A percentile compares a stretch with the other conserved stretches of the same genome.
phyloP scores from a whole-genome alignment of 2,888 invertebrate species.

The Eristalinus sepulchralis region DNA sequence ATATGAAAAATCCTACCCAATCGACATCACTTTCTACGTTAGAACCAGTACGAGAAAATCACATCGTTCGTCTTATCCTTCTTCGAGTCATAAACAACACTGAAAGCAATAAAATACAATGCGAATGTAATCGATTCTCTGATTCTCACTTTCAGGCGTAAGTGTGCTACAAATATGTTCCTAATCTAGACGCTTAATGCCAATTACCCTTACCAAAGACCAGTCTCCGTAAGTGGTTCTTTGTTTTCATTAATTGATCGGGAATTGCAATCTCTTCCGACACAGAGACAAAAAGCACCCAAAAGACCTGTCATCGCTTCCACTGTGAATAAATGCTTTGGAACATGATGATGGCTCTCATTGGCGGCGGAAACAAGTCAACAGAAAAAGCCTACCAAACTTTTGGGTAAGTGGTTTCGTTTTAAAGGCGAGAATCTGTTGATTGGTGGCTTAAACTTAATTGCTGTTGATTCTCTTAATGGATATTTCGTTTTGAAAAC shows the following conservation, averaged over 20 bases:
- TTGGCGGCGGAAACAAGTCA: background rate
- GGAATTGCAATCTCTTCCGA: slow-evolving; percentile 19
- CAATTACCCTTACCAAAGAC: slow-evolving; percentile 16
- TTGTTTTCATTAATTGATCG: slow-evolving; percentile 36
- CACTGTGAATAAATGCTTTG: background rate
- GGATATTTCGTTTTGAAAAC: too few relatives aligned
- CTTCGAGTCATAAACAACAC: background rate
- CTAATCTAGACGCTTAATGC: slow-evolving; percentile 24
- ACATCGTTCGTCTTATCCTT: too few relatives aligned
- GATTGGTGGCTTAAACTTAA: background rate
- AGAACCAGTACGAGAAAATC: too few relatives aligned
- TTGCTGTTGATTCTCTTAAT: too few relatives aligned
- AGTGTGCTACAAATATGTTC: slow-evolving; percentile 1
- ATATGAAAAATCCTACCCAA: too few relatives aligned
- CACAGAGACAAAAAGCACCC: slow-evolving; percentile 21
- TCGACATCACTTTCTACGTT: too few relatives aligned
- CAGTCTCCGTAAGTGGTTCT: slow-evolving; percentile 17
- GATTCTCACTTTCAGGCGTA: background rate
- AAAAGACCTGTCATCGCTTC: background rate
- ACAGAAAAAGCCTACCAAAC: background rate
- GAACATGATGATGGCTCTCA: background rate
- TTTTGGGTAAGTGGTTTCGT: background rate
- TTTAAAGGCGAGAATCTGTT: background rate
- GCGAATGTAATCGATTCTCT: slow-evolving; percentile 7
- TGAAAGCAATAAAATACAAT: slow-evolving; percentile 8